These are phyloP conservation scores for Calidris pygmaea DNA, from an alignment of 2,113 vertebrate genomes.

Conservation along the genomic window DNA sequence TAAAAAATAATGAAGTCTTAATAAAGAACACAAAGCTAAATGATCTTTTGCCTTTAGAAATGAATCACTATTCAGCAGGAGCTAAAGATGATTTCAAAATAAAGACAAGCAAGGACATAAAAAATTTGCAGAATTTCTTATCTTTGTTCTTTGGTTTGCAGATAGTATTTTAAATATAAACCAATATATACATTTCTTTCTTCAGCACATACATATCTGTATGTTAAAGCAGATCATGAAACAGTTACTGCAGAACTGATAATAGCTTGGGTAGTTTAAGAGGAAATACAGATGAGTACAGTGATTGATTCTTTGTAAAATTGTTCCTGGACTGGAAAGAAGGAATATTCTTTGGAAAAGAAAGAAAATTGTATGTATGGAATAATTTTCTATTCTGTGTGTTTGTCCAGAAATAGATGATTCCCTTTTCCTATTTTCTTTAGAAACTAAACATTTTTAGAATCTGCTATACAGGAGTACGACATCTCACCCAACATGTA, in stretches of 20 bases:
- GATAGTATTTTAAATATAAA: background rate
- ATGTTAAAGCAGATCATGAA: background rate
- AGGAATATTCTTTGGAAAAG: background rate
- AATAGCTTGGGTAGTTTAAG: background rate
- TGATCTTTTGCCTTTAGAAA: background rate
- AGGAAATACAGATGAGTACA: background rate
- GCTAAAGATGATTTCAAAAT: background rate
- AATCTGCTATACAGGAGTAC: background rate
- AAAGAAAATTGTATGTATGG: background rate
- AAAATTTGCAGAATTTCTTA: background rate
- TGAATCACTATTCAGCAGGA: background rate
- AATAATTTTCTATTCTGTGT: background rate
- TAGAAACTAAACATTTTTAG: background rate
- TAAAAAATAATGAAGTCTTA: slow-evolving; percentile 13
- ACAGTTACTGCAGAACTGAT: background rate
- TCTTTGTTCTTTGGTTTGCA: background rate
- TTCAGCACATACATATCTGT: background rate
- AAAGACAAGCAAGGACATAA: background rate
- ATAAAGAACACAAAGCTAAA: slow-evolving; percentile 33
- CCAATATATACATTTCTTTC: background rate
- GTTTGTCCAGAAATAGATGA: background rate
- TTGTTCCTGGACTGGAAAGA: background rate
- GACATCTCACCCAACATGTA: background rate
- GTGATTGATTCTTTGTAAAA: background rate
- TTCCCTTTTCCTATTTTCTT: background rate